A percentile compares a stretch with the other conserved stretches of the same genome.
Conservation (phyloP, 2,113 vertebrate species). For the Xenopus laevis region DNA sequence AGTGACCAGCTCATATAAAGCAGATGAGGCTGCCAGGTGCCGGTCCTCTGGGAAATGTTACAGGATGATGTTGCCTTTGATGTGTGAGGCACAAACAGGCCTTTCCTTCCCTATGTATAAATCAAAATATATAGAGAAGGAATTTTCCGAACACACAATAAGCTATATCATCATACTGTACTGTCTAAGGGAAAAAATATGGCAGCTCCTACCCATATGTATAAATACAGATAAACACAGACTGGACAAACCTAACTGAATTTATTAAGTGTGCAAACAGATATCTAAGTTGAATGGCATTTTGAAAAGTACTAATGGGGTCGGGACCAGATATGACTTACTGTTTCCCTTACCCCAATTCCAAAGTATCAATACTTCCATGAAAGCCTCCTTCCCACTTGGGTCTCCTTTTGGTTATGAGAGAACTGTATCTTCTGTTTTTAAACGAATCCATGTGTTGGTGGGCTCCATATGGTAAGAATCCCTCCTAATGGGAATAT, state of each 20-base stretch:
- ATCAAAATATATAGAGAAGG: no score
- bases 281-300: no score
- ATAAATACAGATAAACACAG: no score
- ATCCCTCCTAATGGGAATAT: slow-evolving; percentile 59
- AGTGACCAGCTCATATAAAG: not conserved
- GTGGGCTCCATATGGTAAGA: slow-evolving; percentile 53
- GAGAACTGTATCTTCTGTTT: slow-evolving; percentile 63
- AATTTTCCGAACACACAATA: no score
- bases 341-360: not conserved
- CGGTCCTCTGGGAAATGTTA: not conserved
- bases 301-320: not conserved
- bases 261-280: no score
- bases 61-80: slow-evolving; percentile 15
- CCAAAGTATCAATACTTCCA: not conserved
- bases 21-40: not conserved
- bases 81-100: slow-evolving; percentile 4
- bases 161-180: no score
- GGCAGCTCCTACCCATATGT: no score
- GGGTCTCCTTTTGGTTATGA: slow-evolving; percentile 50
- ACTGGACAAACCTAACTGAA: no score
- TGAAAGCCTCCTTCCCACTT: slow-evolving; percentile 44
- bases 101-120: not conserved
- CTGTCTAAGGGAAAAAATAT: no score
- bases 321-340: slow-evolving; percentile 34
- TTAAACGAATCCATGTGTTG: slow-evolving; percentile 56